Base-by-base conservation (phyloP, 2,797 vertebrate species). In the Hydrocynus forskahlii region DNA sequence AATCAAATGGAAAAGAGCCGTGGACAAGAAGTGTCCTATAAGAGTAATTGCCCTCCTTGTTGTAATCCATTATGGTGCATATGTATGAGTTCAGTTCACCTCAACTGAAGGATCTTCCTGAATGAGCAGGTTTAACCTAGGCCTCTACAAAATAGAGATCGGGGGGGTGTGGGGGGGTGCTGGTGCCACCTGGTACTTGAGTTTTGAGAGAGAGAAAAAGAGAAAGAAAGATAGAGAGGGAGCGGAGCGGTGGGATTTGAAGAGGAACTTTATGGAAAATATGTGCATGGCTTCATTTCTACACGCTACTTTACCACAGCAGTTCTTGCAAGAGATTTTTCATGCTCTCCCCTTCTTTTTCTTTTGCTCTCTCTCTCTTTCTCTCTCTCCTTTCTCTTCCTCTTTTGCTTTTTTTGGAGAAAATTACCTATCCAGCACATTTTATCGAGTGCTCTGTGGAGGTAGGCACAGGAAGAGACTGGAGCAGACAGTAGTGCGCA, bases 231-330 rank as follows among this genome's bases (percentile, higher is more conserved):
- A 9, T 52, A 73, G 76, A n/a, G 8, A 63, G 54, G 5, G 59
- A 57, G 67, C 2, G 40, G 13, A n/a, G 8, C 50, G 35, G 29
- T 5, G 19, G 63, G 76, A 81, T 70, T 78, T 75, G 79, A 78
- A 84, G 76, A 72, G 35, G 59, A 52, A 60, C 60, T 69, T 79
- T 85, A 59, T 79, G 83, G 83, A 85, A 85, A 85, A 40, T 82
- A 72, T 82, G 80, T 35, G 25, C 55, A 78, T 55, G 75, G 75
- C 75, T 83, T 38, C 21, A 76, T 29, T 79, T 76, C 52, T 79
- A 73, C 21, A 66, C 70, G 59, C 54, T 60, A 62, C 60, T 83
- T 83, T 75, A 83, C 70, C 76, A 62, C 70, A 83, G 55, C 43
- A 59, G 62, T 54, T 78, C 54, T 63, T 82, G 54, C 50, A 82